A percentile compares a stretch with the other conserved stretches of the same genome.
Evolutionary conservation across 2,797 vertebrate genomes (phyloP).

Genomic region (Anguilla anguilla): DNA sequence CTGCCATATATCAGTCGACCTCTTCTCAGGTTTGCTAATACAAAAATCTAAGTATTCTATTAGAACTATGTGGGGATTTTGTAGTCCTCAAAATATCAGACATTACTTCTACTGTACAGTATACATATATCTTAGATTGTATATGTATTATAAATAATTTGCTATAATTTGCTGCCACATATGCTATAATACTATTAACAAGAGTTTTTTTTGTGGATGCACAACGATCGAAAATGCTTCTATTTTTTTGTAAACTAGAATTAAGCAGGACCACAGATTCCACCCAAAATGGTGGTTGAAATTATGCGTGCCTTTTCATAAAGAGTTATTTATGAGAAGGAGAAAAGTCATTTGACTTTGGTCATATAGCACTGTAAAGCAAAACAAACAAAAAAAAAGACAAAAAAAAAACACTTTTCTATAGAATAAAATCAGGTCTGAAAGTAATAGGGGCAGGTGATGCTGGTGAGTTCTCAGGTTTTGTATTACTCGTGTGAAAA

Average conservation of each 20-base stretch:
- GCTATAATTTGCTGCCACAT: too few relatives aligned
- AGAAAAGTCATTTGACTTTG: constrained; percentile 49
- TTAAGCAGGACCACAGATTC: constrained; percentile 47
- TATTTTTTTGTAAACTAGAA: constrained; percentile 52
- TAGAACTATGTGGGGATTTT: constrained; percentile 19
- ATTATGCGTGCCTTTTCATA: constrained; percentile 77
- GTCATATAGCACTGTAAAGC: constrained; percentile 49
- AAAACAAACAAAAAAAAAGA: neutral
- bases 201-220: constrained; percentile 33
- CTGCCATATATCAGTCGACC: constrained; percentile 30
- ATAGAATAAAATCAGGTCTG: constrained; percentile 46
- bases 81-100: neutral
- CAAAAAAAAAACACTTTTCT: constrained; percentile 40
- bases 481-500: constrained; percentile 52
- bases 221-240: constrained; percentile 38
- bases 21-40: constrained; percentile 20
- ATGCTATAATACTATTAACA: constrained; percentile 24
- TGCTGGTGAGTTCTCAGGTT: constrained; percentile 53
- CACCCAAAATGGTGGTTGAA: constrained; percentile 48
- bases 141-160: constrained; percentile 30
- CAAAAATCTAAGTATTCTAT: constrained; percentile 18
- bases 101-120: constrained; percentile 24
- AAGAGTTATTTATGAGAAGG: constrained; percentile 78
- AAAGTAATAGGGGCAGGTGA: constrained; percentile 50
- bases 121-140: constrained; percentile 30